Base-by-base conservation (phyloP, 2,797 vertebrate genomes). In the Glyptemys insculpta region DNA sequence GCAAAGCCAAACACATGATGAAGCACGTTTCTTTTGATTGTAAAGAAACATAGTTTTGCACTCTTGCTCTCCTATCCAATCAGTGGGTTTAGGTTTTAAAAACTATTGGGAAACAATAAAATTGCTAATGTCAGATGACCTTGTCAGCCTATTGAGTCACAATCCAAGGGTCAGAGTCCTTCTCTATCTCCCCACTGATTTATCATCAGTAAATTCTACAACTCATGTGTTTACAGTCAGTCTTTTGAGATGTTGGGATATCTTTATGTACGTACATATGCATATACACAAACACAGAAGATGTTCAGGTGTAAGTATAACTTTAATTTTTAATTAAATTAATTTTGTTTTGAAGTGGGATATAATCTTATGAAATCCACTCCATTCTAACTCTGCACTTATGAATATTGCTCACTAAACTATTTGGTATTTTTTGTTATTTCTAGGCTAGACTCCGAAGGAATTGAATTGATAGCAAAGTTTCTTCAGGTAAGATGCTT, bases 401-500 rank as follows among this genome's bases (percentile, higher is more conserved):
- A 0, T 79, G 84, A 96, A 56, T 74, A 7, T 1, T 81, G 50
- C 91, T 93, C 16, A 62, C 0, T 81, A 89, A 96, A 76, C 47
- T 5, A 79, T 88, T 83, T 56, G 86, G 85, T 49, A 81, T 52
- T 90, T 65, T 0, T 91, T 92, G 86, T 96, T 97, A 6, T 94
- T 98, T 98, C 82, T 94, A 99, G 99, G 98, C 98, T 99, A 98
- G 99, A 99, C 93, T 98, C 98, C 0, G 99, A 99, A 98, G 99
- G 99, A 98, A 99, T 99, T 88, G 99, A 99, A 97, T 98, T 99
- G 98, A 98, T 99, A 98, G 98, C 99, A 62, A 98, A 99, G 88
- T 99, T 99, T 98, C 99, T 99, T 97, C 99, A 99, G 98, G 99
- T 99, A 98, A 99, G 99, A 98, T 82, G 83, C 47, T 72, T 87